phyloP scores from a whole-genome alignment of 2,113 vertebrate genomes.

The Muntiacus muntjak region DNA sequence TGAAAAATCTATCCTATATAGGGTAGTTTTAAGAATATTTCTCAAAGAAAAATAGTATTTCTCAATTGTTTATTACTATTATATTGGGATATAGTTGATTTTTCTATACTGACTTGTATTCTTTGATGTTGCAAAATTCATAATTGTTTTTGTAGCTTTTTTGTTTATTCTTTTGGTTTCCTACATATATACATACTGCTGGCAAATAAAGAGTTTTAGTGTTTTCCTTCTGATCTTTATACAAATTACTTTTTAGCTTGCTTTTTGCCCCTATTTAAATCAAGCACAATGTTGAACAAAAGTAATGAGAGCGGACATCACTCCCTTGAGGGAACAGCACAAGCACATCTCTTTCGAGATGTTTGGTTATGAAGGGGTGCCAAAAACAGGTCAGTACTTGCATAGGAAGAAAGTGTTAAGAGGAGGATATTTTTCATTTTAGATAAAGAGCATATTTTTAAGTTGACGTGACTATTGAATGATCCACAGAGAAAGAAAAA shows the following conservation, averaged over 20 bases:
- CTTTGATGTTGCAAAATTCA: background rate
- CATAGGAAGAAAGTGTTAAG: background rate
- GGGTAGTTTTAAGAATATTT: background rate
- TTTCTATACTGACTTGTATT: background rate
- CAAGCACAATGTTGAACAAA: background rate
- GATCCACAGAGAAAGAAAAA: background rate
- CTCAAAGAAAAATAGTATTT: background rate
- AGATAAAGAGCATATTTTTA: background rate
- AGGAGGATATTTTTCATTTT: background rate
- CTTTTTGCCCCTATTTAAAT: background rate
- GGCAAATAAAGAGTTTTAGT: background rate
- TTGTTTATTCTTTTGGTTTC: background rate
- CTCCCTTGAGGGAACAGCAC: background rate
- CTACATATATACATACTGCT: background rate
- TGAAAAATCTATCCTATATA: background rate
- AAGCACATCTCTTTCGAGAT: background rate
- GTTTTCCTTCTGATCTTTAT: background rate
- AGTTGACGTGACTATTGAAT: background rate
- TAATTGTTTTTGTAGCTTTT: background rate
- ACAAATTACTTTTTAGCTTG: background rate
- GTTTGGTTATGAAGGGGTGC: background rate
- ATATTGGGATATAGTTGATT: background rate
- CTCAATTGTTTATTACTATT: background rate
- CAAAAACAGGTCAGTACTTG: background rate
- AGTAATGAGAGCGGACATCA: background rate